A percentile compares a stretch with the other conserved stretches of the same genome.
Evolutionary conservation across 2,888 invertebrate species (phyloP).

Genomic region (Caenorhabditis parvicauda): DNA sequence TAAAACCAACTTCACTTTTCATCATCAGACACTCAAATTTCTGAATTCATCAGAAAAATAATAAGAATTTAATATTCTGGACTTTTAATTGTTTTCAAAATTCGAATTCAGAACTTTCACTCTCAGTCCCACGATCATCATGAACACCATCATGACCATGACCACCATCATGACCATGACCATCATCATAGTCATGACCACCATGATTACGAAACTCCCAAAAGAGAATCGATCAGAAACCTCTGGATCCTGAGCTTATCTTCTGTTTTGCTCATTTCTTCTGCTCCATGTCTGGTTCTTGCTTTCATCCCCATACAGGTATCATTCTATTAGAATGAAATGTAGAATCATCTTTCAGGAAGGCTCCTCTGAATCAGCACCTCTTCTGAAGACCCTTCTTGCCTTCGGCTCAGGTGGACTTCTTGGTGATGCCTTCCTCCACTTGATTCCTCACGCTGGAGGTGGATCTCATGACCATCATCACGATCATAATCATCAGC

Average conservation of each 20-base stretch:
- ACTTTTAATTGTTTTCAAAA: too few species aligned
- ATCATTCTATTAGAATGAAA: neutral
- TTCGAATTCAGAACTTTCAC: neutral
- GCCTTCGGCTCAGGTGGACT: conserved; percentile 85
- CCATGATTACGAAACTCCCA: neutral
- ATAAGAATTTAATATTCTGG: too few species aligned
- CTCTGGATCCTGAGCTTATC: conserved; percentile 53
- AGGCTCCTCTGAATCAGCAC: conserved; percentile 72
- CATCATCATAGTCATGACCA: conserved; percentile 20
- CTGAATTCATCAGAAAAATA: too few species aligned
- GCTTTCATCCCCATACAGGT: conserved; percentile 85
- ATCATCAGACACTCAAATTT: too few species aligned
- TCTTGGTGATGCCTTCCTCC: conserved; percentile 94
- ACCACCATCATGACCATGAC: conserved; percentile 65
- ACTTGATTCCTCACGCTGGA: conserved; percentile 90
- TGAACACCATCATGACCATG: conserved; percentile 41
- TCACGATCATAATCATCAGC: conserved; percentile 68
- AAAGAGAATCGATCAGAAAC: neutral
- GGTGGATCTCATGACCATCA: conserved; percentile 3
- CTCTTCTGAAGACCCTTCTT: conserved; percentile 78
- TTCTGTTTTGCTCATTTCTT: conserved; percentile 87
- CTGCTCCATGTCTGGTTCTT: conserved; percentile 87
- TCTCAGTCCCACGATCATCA: conserved; percentile 5
- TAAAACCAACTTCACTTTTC: too few species aligned
- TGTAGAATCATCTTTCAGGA: conserved; percentile 69